Conservation (phyloP, 30 jellyfish, hydroid and myxozoan species). For the Turritopsis dohrnii region DNA sequence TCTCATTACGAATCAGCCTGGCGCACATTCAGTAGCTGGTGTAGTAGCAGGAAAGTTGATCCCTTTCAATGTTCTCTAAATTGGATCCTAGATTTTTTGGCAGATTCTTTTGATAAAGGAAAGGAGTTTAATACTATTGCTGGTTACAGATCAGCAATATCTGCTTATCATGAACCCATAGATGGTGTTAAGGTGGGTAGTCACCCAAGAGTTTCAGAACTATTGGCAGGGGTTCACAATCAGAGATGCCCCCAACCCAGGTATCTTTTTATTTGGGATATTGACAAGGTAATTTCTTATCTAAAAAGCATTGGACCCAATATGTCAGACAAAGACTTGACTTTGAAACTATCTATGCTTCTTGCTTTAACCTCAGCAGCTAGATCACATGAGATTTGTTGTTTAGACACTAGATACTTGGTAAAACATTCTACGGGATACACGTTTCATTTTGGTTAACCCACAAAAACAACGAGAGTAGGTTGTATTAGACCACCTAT, state of each 20-base stretch:
- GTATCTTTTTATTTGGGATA: background rate
- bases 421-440: no score
- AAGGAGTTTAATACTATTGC: slow-evolving; percentile 4
- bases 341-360: no score
- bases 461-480: no score
- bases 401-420: no score
- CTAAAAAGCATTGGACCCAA: no score
- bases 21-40: slow-evolving; percentile 24
- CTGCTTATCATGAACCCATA: slow-evolving; percentile 10
- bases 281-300: background rate
- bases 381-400: no score
- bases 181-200: slow-evolving; percentile 10
- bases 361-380: no score
- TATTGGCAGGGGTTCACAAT: slow-evolving; percentile 18
- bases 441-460: no score
- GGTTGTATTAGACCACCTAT: no score
- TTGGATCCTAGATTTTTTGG: slow-evolving; percentile 6
- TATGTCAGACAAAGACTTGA: no score
- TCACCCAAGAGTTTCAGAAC: slow-evolving; percentile 15
- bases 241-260: slow-evolving; percentile 17
- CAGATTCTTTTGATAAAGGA: background rate
- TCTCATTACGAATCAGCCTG: slow-evolving; percentile 36
- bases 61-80: slow-evolving; percentile 24
- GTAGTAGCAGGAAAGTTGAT: slow-evolving; percentile 8
- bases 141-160: slow-evolving; percentile 17